These are phyloP conservation scores for Apteryx owenii DNA, from an alignment of 2,113 vertebrate genomes.

Conservation along the genomic window DNA sequence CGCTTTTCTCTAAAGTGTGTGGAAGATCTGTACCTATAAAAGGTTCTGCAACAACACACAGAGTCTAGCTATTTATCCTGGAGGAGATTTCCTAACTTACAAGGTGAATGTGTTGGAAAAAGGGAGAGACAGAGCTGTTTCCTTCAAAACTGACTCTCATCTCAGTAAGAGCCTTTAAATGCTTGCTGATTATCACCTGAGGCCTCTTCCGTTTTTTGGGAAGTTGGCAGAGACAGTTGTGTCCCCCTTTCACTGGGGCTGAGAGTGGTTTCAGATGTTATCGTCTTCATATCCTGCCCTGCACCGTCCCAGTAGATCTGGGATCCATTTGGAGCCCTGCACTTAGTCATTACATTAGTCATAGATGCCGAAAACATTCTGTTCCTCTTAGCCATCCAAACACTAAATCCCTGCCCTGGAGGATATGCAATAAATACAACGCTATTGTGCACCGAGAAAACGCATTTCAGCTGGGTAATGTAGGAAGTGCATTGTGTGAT, in stretches of 20 bases:
- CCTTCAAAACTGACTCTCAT: neutral
- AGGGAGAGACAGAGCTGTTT: neutral
- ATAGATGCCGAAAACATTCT: constrained; percentile 64
- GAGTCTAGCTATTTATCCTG: neutral
- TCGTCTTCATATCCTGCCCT: neutral
- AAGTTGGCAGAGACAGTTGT: neutral
- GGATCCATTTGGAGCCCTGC: constrained; percentile 53
- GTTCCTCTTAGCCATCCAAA: constrained; percentile 68
- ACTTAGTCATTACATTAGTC: constrained; percentile 42
- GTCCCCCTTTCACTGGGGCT: neutral
- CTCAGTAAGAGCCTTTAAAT: neutral
- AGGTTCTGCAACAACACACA: neutral
- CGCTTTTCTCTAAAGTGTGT: neutral
- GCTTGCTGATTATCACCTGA: neutral
- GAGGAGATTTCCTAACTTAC: neutral
- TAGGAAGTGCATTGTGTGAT: neutral
- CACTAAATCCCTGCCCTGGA: constrained; percentile 44
- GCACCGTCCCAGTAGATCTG: neutral
- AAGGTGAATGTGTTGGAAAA: neutral
- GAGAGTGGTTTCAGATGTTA: neutral
- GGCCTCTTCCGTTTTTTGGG: neutral
- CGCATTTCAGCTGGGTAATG: constrained; percentile 7
- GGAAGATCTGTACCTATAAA: neutral
- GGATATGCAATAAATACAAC: constrained; percentile 42
- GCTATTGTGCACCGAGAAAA: neutral